phyloP scores from a whole-genome alignment of 2,113 vertebrate species.

The Aythya baeri region DNA sequence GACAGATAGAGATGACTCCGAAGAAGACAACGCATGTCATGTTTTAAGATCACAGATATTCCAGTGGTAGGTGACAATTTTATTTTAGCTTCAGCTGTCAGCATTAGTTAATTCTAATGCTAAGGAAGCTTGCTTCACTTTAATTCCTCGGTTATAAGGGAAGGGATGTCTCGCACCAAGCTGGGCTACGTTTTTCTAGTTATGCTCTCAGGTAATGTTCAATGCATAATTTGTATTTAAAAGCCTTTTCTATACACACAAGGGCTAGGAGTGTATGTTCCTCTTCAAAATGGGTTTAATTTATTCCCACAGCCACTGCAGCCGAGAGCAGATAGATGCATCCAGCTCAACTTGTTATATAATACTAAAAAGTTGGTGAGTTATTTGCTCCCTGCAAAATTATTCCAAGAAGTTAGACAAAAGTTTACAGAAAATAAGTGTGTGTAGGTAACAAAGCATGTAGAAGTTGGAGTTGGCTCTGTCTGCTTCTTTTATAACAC shows the following conservation, averaged over 20 bases:
- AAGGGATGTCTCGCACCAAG: background rate
- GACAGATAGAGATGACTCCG: background rate
- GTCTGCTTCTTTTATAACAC: background rate
- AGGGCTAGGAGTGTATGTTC: background rate
- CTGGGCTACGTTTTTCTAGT: background rate
- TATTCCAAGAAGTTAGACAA: background rate
- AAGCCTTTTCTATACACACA: background rate
- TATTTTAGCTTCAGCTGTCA: slow-evolving; percentile 17
- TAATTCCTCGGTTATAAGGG: background rate
- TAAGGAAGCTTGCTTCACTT: background rate
- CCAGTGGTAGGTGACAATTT: background rate
- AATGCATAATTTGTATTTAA: background rate
- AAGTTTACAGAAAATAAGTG: background rate
- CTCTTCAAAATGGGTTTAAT: background rate
- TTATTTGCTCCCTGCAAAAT: background rate
- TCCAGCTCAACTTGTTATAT: background rate
- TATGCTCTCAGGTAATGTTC: background rate
- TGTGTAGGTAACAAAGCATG: background rate
- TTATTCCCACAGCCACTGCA: background rate
- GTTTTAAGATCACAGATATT: background rate
- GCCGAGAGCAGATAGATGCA: background rate
- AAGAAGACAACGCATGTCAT: background rate
- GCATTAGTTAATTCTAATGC: background rate
- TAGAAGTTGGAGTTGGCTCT: background rate
- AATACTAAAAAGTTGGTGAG: background rate